Percentiles rank a stretch among this genome's conserved stretches.
phyloP scores from a whole-genome alignment of 2,797 vertebrate genomes.

The Helicolenus hilgendorfi region DNA sequence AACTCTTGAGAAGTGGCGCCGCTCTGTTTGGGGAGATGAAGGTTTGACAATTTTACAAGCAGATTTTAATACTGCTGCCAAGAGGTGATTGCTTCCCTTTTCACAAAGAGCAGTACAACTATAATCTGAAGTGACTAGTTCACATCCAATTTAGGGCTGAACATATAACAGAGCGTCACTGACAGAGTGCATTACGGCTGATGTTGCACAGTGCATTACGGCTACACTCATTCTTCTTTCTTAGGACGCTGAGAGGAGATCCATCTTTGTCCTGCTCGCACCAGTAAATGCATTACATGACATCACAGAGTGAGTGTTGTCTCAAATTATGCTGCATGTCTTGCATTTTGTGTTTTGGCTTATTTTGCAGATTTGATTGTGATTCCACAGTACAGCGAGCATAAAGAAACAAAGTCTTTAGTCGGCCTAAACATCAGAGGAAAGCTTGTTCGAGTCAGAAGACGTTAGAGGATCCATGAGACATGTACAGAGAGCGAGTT shows the following conservation, averaged over 20 bases:
- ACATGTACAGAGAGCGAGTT: conserved; percentile 15
- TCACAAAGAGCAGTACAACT: conserved; percentile 42
- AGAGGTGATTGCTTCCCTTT: conserved; percentile 59
- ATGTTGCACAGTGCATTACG: conserved; percentile 15
- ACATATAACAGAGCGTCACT: conserved; percentile 56
- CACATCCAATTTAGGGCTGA: conserved; percentile 66
- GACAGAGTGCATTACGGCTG: conserved; percentile 66
- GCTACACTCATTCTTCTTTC: conserved; percentile 44
- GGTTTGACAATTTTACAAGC: conserved; percentile 72
- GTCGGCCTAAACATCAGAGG: conserved; percentile 19
- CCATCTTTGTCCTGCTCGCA: conserved; percentile 29
- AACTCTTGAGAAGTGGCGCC: conserved; percentile 19
- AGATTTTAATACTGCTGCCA: conserved; percentile 73
- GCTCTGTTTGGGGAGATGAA: conserved; percentile 51
- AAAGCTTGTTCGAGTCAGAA: conserved; percentile 36
- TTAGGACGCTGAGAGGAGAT: conserved; percentile 41
- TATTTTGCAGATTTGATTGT: conserved; percentile 36
- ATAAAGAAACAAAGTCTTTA: neutral
- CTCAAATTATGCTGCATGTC: neutral
- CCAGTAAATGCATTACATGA: conserved; percentile 33
- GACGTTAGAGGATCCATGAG: conserved; percentile 34
- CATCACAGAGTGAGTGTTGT: conserved; percentile 22
- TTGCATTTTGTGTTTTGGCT: conserved; percentile 6
- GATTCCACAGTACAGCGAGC: neutral
- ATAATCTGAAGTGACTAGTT: conserved; percentile 76